Evolutionary conservation across 2,888 invertebrate species (phyloP), one percentile per base, ranked within the genome.

Genomic region (Lepidocyrtoides sp.): DNA sequence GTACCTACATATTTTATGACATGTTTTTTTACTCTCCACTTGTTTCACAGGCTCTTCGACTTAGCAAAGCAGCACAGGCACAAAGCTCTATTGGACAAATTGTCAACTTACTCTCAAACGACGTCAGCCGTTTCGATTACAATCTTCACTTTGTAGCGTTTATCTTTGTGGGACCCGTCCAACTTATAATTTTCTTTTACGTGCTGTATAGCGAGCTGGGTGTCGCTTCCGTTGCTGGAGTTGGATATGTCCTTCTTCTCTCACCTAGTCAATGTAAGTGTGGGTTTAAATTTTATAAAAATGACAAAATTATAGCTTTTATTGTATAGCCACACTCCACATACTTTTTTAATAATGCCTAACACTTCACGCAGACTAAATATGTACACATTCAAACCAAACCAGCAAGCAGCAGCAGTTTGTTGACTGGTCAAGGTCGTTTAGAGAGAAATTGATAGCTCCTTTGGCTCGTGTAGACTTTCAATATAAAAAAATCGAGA

Each of bases 271-370:
- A 89, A 84, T 91, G 84, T 89, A 60, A 89, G 89, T 72, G 95
- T 97, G n/a, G n/a, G n/a, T n/a, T n/a, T n/a, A n/a, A n/a, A n/a
- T n/a, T n/a, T n/a, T n/a, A n/a, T n/a, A n/a, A n/a, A n/a, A n/a
- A n/a, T n/a, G n/a, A n/a, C n/a, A n/a, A n/a, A n/a, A n/a, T n/a
- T n/a, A n/a, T n/a, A n/a, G n/a, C n/a, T n/a, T n/a, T n/a, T n/a
- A n/a, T n/a, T n/a, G n/a, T n/a, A n/a, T n/a, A n/a, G n/a, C 17
- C 17, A 41, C 23, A 75, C 8, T 12, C 5, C 48, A 12, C n/a
- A 12, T 7, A 72, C 17, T 3, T 91, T 95, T 96, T 86, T 95
- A n/a, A n/a, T n/a, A n/a, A n/a, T n/a, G n/a, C n/a, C n/a, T n/a
- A n/a, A n/a, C n/a, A n/a, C n/a, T n/a, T n/a, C n/a, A n/a, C 10